Conservation (phyloP, 2,888 invertebrate genomes). For the Drosophila macrospina region DNA sequence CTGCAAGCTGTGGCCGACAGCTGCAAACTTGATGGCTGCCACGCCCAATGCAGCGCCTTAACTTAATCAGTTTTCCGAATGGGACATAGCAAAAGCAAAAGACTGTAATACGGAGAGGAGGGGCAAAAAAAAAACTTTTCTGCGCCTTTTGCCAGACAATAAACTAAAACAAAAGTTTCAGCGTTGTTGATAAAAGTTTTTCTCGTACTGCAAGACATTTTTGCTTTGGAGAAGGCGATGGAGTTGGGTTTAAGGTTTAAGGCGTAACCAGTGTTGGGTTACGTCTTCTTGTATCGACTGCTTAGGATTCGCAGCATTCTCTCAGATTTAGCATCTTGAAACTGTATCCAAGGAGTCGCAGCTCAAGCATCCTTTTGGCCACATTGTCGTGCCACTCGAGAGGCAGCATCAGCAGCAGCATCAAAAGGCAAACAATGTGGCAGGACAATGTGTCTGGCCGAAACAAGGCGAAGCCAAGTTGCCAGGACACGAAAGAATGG, state of each 20-base stretch:
- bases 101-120: neutral
- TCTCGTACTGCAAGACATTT: neutral
- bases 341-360: slow-evolving; percentile 21
- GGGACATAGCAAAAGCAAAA: neutral
- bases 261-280: slow-evolving; percentile 12
- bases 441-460: slow-evolving; percentile 48
- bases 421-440: slow-evolving; percentile 67
- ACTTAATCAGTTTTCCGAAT: slow-evolving; percentile 66
- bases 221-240: neutral
- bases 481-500: slow-evolving; percentile 20
- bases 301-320: slow-evolving; percentile 6
- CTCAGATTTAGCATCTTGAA: slow-evolving; percentile 29
- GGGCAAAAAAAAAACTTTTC: slow-evolving; percentile 44
- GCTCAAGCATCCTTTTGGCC: slow-evolving; percentile 45
- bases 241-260: slow-evolving; percentile 43
- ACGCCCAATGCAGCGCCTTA: slow-evolving; percentile 32
- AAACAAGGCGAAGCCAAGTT: slow-evolving; percentile 24
- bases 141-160: slow-evolving; percentile 67
- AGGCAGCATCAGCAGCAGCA: slow-evolving; percentile 13
- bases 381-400: slow-evolving; percentile 31
- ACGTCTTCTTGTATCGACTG: slow-evolving; percentile 10
- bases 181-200: slow-evolving; percentile 66
- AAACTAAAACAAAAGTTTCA: slow-evolving; percentile 75
- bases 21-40: slow-evolving; percentile 21
- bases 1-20: slow-evolving; percentile 29